A percentile compares a stretch with the other conserved stretches of the same genome.
phyloP scores from a whole-genome alignment of 2,888 invertebrate genomes.

The Harpalus rubripes region DNA sequence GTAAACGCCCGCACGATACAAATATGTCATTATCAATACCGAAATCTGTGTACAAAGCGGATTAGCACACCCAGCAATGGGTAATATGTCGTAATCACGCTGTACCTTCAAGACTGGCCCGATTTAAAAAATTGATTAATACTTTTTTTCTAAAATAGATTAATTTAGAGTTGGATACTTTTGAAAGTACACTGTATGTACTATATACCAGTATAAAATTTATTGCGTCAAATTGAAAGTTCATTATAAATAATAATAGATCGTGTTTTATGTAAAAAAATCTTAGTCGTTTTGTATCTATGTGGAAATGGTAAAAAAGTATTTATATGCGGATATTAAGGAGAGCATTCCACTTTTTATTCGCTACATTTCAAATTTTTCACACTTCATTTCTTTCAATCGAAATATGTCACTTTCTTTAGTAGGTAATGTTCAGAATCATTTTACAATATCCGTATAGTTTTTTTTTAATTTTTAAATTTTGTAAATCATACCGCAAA shows the following conservation, averaged over 20 bases:
- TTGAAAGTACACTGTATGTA: too few species aligned
- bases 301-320: not conserved
- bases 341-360: not conserved
- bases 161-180: too few species aligned
- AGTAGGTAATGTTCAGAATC: not conserved
- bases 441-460: conserved; percentile 23
- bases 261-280: not conserved
- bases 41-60: too few species aligned
- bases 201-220: too few species aligned
- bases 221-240: not conserved
- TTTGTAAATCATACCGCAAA: conserved; percentile 13
- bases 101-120: too few species aligned
- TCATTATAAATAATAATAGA: not conserved
- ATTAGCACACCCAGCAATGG: too few species aligned
- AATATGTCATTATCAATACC: too few species aligned
- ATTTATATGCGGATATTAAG: conserved; percentile 9
- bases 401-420: conserved; percentile 22
- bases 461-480: not conserved
- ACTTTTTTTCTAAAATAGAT: too few species aligned
- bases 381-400: conserved; percentile 24
- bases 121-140: too few species aligned
- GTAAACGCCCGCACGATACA: too few species aligned
- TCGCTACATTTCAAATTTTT: conserved; percentile 14
- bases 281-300: not conserved
- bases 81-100: too few species aligned